Conservation (phyloP, 2,797 vertebrate genomes). For the Notolabrus celidotus region DNA sequence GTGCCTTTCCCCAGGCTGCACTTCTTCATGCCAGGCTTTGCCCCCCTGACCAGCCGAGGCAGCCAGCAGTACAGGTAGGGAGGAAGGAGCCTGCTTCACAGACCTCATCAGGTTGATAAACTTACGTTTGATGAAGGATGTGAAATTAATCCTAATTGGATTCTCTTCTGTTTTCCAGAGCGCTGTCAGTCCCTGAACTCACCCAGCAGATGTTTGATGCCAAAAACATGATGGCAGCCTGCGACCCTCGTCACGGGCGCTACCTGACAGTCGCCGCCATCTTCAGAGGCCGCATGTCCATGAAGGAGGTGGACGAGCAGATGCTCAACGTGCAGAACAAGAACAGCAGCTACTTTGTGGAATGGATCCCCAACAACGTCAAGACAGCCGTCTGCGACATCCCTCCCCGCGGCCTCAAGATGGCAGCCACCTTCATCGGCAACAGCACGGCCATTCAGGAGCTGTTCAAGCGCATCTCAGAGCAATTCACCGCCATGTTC, state of each 20-base stretch:
- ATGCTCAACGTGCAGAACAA: slow-evolving; percentile 84
- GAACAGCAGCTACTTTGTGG: slow-evolving; percentile 87
- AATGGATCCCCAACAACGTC: slow-evolving; percentile 88
- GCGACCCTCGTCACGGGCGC: slow-evolving; percentile 77
- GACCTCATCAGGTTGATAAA: rapidly evolving
- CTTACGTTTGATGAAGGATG: neutral
- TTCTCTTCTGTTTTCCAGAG: slow-evolving; percentile 37
- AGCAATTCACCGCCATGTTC: no score
- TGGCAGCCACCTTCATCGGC: slow-evolving; percentile 93
- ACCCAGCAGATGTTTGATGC: slow-evolving; percentile 80
- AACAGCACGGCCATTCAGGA: slow-evolving; percentile 98
- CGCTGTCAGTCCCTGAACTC: slow-evolving; percentile 75
- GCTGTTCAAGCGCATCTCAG: slow-evolving; percentile 94
- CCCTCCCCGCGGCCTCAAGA: slow-evolving; percentile 92
- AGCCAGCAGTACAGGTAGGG: slow-evolving; percentile 87
- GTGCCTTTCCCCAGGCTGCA: slow-evolving; percentile 93
- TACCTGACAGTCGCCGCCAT: slow-evolving; percentile 90
- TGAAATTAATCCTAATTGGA: neutral
- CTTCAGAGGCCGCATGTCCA: slow-evolving; percentile 91
- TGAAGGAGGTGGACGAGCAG: no score
- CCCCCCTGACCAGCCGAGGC: slow-evolving; percentile 87
- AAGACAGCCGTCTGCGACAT: no score
- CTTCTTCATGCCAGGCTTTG: slow-evolving; percentile 92
- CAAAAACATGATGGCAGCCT: slow-evolving; percentile 82
- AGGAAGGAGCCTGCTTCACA: neutral